Base-by-base conservation (phyloP, 2,888 invertebrate species). In the Sphinx pinastri region DNA sequence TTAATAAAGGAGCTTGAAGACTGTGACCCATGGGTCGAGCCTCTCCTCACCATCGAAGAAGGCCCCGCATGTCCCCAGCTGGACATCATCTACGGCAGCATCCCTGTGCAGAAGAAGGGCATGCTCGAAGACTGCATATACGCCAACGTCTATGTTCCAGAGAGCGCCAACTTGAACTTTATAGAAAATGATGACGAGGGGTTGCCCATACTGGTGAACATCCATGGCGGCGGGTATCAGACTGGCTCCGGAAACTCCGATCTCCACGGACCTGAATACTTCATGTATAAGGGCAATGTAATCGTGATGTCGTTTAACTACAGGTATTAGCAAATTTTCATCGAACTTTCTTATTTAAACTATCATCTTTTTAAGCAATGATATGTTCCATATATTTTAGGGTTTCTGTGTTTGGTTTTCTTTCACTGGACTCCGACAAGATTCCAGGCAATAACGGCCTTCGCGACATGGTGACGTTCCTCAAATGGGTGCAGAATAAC, bases 21-120 rank as follows among this genome's bases (percentile, higher is more conserved):
- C n/a, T 71, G 67, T 4, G 81, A 80, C 12, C 83, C 90, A 0
- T 95, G 95, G 95, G 73, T 81, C 0, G 93, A 92, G 0, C 84
- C 91, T 0, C 87, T 91, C 68, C 89, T 94, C 71, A 95, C 95
- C 0, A 91, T 92, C 2, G 88, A 91, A 31, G 95, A 95, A 73
- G 88, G 94, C 0, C 89, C 94, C 0, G 89, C 94, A 11, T 96
- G 96, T 76, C 94, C 94, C 0, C 96, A 96, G 77, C 79, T 87
- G 10, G 90, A 93, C 70, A 75, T 87, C 11, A 31, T 84, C 45
- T 86, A 81, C 59, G 77, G 76, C 0, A 31, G 71, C 2, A 47
- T 83, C 13, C 69, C 79, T 6, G 74, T 76, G 60, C 71, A 76
- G 0, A 51, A 71, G 12, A 70, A 71, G 19, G 76, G 77, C 4